Evolutionary conservation across 2,113 vertebrate genomes (phyloP).

Genomic region (Gallinago undulata): DNA sequence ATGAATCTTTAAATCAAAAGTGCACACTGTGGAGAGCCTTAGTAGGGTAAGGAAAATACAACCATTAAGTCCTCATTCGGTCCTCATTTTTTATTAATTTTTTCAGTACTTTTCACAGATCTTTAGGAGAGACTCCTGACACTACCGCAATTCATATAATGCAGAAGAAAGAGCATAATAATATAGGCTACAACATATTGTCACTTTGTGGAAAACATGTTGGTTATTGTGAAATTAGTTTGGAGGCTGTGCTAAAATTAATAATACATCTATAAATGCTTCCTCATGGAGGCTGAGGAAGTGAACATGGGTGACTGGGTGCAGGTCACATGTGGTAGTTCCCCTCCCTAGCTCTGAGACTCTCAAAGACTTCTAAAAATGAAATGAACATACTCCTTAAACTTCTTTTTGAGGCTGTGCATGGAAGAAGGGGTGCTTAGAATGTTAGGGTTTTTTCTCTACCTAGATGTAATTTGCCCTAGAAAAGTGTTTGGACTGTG

Average conservation of each 20-base stretch:
- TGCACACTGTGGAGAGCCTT: neutral
- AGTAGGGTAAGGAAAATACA: neutral
- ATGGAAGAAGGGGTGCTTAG: neutral
- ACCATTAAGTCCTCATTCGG: neutral
- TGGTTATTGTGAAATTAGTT: neutral
- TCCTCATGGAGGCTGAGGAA: neutral
- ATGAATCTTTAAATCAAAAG: neutral
- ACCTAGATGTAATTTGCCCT: neutral
- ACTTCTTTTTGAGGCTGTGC: neutral
- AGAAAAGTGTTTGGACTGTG: neutral
- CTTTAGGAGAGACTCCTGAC: neutral
- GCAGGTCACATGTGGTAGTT: neutral
- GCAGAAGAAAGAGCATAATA: neutral
- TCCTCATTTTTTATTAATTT: neutral
- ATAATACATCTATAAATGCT: neutral
- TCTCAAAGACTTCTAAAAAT: neutral
- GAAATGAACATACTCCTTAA: neutral
- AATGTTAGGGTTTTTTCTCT: neutral
- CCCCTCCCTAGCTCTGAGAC: neutral
- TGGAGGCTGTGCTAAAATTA: neutral
- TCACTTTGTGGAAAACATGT: neutral
- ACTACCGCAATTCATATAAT: neutral
- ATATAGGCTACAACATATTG: neutral
- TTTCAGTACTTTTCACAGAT: neutral
- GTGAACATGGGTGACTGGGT: neutral